Conservation (phyloP, 2,797 vertebrate species). For the Acrossocheilus wenchowensis region DNA sequence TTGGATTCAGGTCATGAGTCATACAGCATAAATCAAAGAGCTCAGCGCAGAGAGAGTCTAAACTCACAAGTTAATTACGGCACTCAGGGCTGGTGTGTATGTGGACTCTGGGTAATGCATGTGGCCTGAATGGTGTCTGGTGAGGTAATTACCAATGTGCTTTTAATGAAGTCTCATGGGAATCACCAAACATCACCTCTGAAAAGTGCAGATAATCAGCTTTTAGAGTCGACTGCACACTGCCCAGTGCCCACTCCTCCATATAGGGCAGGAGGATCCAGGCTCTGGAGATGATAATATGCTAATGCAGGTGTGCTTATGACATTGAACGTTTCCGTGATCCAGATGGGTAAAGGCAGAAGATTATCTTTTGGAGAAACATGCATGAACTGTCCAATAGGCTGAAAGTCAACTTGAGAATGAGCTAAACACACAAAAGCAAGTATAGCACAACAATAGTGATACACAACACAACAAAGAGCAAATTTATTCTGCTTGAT, state of each 20-base stretch:
- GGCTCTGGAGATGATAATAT: slow-evolving; percentile 27
- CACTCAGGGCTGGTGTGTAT: slow-evolving; percentile 45
- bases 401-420: neutral
- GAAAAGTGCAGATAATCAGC: slow-evolving; percentile 57
- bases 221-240: slow-evolving; percentile 48
- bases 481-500: neutral
- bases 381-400: neutral
- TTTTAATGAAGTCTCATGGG: slow-evolving; percentile 61
- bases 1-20: slow-evolving; percentile 59
- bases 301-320: slow-evolving; percentile 23
- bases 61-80: slow-evolving; percentile 54
- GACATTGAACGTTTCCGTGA: neutral
- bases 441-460: neutral
- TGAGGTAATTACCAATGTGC: slow-evolving; percentile 61
- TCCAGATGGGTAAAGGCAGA: slow-evolving; percentile 30
- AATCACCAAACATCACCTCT: slow-evolving; percentile 56
- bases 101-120: slow-evolving; percentile 27
- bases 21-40: slow-evolving; percentile 58
- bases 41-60: slow-evolving; percentile 41
- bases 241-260: slow-evolving; percentile 12
- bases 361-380: neutral
- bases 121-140: slow-evolving; percentile 51
- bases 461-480: neutral
- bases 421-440: neutral
- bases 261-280: slow-evolving; percentile 14